phyloP scores from a whole-genome alignment of 2,113 vertebrate genomes.

The Isichthys henryi region DNA sequence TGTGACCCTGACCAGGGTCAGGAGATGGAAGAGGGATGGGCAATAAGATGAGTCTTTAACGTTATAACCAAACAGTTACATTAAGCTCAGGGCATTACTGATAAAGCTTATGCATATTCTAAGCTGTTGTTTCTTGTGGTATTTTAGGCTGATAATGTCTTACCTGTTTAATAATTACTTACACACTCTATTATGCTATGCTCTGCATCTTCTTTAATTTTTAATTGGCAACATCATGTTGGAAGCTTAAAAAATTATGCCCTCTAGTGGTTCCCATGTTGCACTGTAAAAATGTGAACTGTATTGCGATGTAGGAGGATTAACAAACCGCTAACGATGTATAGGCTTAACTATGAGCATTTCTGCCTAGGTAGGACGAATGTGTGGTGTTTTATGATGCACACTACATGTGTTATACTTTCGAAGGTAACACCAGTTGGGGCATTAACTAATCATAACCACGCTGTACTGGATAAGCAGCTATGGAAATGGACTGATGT shows the following conservation, averaged over 20 bases:
- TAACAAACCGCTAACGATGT: neutral
- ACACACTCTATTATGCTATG: neutral
- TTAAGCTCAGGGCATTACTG: neutral
- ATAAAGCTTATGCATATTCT: neutral
- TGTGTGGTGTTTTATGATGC: neutral
- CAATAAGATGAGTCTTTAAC: neutral
- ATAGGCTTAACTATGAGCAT: neutral
- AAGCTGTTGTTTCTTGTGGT: neutral
- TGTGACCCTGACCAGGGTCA: neutral
- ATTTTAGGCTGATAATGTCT: neutral
- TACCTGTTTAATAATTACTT: neutral
- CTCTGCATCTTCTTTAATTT: neutral
- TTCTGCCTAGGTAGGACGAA: neutral
- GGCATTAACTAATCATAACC: neutral
- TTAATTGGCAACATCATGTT: neutral
- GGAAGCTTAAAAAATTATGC: conserved; percentile 7
- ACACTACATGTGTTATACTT: neutral
- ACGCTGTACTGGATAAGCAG: neutral
- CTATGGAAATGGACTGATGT: neutral
- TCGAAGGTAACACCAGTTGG: neutral
- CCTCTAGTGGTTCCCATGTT: neutral
- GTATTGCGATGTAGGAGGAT: neutral
- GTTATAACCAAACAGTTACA: neutral
- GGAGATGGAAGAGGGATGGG: neutral
- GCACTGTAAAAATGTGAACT: neutral